Conservation (phyloP, 2,888 invertebrate genomes). For the Lasiommata megera region DNA sequence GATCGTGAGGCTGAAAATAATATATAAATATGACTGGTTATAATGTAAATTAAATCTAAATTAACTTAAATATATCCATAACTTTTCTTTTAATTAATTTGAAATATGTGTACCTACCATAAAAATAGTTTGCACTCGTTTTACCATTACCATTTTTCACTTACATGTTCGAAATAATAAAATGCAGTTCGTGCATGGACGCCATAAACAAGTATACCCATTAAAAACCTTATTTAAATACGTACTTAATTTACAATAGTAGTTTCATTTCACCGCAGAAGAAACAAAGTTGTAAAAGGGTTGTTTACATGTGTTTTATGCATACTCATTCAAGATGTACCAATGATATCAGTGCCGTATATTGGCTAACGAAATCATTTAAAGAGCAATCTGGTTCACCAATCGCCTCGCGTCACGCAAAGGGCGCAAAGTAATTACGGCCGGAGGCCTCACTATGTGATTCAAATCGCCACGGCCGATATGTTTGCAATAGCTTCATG, state of each 20-base stretch:
- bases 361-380: constrained; percentile 26
- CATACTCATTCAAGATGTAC: constrained; percentile 17
- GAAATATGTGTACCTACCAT: no score
- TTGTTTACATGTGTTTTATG: constrained; percentile 13
- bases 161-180: not conserved
- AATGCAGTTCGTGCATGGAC: not conserved
- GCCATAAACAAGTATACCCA: not conserved
- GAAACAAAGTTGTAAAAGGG: constrained; percentile 11
- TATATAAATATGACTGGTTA: no score
- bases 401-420: constrained; percentile 31
- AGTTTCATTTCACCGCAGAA: not conserved
- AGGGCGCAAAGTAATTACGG: constrained; percentile 28
- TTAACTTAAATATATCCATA: no score
- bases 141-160: not conserved
- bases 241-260: constrained; percentile 4
- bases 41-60: no score
- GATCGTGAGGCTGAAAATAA: no score
- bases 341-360: constrained; percentile 19
- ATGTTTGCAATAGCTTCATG: constrained; percentile 26
- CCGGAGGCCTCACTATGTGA: constrained; percentile 24
- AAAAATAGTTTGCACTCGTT: no score
- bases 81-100: no score
- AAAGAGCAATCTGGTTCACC: constrained; percentile 28
- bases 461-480: constrained; percentile 12
- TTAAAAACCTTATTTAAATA: constrained; percentile 5